phyloP scores from a whole-genome alignment of 1,140 invertebrate species.

The Zaprionus tsacasi region DNA sequence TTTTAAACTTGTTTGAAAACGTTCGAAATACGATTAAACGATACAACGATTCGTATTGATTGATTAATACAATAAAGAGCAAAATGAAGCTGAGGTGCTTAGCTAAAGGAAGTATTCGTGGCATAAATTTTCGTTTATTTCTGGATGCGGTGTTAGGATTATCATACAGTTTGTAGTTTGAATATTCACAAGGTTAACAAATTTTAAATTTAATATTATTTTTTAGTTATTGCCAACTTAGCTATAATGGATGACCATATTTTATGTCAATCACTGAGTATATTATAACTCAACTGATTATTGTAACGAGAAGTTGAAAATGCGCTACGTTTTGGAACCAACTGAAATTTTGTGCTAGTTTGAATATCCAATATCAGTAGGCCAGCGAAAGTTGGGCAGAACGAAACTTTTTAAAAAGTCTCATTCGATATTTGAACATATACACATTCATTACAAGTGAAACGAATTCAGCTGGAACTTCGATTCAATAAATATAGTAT shows the following conservation, averaged over 20 bases:
- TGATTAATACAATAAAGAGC: conserved; percentile 15
- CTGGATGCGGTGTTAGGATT: not conserved
- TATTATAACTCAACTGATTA: not conserved
- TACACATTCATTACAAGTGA: not conserved
- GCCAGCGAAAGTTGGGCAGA: not conserved
- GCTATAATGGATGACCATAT: too few species aligned
- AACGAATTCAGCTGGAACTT: conserved; percentile 1
- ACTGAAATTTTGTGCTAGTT: not conserved
- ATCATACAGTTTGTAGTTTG: not conserved
- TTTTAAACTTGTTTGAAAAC: conserved; percentile 4
- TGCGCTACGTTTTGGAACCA: not conserved
- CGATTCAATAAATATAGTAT: not conserved
- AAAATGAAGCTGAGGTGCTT: not conserved
- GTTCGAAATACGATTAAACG: not conserved
- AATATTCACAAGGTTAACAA: too few species aligned
- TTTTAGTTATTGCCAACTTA: not conserved
- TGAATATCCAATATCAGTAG: conserved; percentile 12
- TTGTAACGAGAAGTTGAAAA: too few species aligned
- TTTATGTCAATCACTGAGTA: not conserved
- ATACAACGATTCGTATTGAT: not conserved
- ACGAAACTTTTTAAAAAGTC: not conserved
- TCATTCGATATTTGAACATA: not conserved
- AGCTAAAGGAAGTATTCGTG: not conserved
- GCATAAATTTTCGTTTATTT: not conserved
- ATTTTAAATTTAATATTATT: too few species aligned